Conservation (phyloP, 92 coral and sea anemone species). For the Epizoanthus rinbou region DNA sequence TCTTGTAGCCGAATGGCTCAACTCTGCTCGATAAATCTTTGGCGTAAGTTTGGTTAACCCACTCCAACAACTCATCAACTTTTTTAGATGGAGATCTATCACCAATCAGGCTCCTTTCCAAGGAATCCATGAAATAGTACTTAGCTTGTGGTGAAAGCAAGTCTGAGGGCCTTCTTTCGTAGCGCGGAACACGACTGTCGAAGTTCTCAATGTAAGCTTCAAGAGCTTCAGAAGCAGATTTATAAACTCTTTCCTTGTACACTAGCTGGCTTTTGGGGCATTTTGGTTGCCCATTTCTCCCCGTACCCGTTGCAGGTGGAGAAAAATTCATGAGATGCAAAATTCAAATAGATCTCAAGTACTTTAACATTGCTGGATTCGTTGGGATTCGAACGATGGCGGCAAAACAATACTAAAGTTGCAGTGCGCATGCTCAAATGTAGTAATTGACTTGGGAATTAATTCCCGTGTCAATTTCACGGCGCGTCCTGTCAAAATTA, state of each 20-base stretch:
- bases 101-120: conserved; percentile 72
- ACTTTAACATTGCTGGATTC: conserved; percentile 50
- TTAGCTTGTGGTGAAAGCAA: conserved; percentile 90
- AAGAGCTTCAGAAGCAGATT: conserved; percentile 87
- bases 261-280: conserved; percentile 44
- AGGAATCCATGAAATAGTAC: conserved; percentile 88
- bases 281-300: conserved; percentile 45
- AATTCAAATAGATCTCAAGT: conserved; percentile 64
- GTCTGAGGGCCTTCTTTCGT: conserved; percentile 73
- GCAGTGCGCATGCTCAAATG: conserved; percentile 67
- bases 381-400: conserved; percentile 92
- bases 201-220: conserved; percentile 91
- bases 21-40: conserved; percentile 80
- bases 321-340: conserved; percentile 84
- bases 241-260: conserved; percentile 55
- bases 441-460: not conserved
- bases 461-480: conserved; percentile 43
- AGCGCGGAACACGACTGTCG: conserved; percentile 64
- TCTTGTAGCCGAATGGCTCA: conserved; percentile 78
- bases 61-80: conserved; percentile 84
- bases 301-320: conserved; percentile 54
- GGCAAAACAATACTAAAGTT: conserved; percentile 75
- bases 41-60: conserved; percentile 90
- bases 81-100: conserved; percentile 75
- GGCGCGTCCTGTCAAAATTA: conserved; percentile 70